Evolutionary conservation across 2,797 vertebrate species (phyloP).

Genomic region (Xiphorhynchus erythropygius): DNA sequence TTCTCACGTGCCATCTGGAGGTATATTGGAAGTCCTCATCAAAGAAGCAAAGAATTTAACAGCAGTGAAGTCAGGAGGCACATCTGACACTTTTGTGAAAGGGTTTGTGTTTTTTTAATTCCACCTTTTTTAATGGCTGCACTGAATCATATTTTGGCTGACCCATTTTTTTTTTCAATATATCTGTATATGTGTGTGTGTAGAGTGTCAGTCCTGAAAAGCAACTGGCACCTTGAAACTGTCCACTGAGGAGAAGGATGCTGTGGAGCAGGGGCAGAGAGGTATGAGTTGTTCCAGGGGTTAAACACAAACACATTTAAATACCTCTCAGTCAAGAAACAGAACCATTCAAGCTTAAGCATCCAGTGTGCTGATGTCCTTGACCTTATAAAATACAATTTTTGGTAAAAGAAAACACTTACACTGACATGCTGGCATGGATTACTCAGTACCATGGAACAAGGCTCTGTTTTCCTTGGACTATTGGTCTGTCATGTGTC

Average conservation of each 20-base stretch:
- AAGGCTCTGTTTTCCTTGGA: background rate
- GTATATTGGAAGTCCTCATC: slow-evolving; percentile 92
- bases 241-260: background rate
- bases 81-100: slow-evolving; percentile 98
- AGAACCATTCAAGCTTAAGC: background rate
- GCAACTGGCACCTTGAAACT: background rate
- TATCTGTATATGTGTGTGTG: background rate
- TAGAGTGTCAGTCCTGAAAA: background rate
- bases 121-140: background rate
- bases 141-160: background rate
- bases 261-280: background rate
- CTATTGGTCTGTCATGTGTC: background rate
- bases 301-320: background rate
- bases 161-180: background rate
- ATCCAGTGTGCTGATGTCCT: background rate
- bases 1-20: slow-evolving; percentile 83
- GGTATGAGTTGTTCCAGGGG: background rate
- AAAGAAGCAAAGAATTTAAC: slow-evolving; percentile 97
- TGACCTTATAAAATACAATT: fast-evolving
- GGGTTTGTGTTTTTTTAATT: slow-evolving; percentile 77
- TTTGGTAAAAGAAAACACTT: background rate
- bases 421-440: background rate
- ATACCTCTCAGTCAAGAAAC: background rate
- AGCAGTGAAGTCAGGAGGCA: slow-evolving; percentile 92
- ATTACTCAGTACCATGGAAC: background rate